Conservation (phyloP, 1,140 invertebrate genomes). For the Bombus confusus region DNA sequence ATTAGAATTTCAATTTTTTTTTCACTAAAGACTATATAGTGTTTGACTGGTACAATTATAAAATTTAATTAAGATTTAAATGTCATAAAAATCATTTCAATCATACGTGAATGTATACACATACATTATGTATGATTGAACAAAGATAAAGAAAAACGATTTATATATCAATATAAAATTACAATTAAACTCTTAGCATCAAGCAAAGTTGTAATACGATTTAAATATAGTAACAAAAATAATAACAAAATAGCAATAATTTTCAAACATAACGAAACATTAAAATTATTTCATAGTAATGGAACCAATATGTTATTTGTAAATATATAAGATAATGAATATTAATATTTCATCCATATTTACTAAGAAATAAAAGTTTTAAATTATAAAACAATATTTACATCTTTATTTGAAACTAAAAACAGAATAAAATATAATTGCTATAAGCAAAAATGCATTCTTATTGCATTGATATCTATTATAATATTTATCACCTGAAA, state of each 20-base stretch:
- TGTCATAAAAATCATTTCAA: slow-evolving; percentile 14
- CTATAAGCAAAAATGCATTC: slow-evolving; percentile 40
- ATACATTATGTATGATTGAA: slow-evolving; percentile 33
- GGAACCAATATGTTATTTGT: slow-evolving; percentile 5
- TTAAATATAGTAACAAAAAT: slow-evolving; percentile 37
- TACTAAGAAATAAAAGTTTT: slow-evolving; percentile 52
- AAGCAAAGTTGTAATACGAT: slow-evolving; percentile 32
- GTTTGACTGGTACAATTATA: background rate
- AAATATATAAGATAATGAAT: slow-evolving; percentile 39
- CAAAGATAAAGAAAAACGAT: slow-evolving; percentile 30
- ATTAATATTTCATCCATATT: slow-evolving; percentile 28
- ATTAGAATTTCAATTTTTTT: slow-evolving; percentile 41
- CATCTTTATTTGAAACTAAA: slow-evolving; percentile 47
- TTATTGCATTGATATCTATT: slow-evolving; percentile 34
- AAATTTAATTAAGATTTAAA: slow-evolving; percentile 9
- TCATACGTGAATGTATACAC: background rate
- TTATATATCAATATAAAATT: slow-evolving; percentile 33
- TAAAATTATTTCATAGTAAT: slow-evolving; percentile 27
- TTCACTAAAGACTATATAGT: background rate
- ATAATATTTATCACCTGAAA: slow-evolving; percentile 28
- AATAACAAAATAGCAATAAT: slow-evolving; percentile 53
- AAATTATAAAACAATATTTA: slow-evolving; percentile 43
- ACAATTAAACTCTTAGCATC: slow-evolving; percentile 26
- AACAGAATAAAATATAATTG: slow-evolving; percentile 24
- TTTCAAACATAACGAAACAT: slow-evolving; percentile 53